Evolutionary conservation across 2,797 vertebrate species (phyloP).

Genomic region (Gymnothorax reevesii): DNA sequence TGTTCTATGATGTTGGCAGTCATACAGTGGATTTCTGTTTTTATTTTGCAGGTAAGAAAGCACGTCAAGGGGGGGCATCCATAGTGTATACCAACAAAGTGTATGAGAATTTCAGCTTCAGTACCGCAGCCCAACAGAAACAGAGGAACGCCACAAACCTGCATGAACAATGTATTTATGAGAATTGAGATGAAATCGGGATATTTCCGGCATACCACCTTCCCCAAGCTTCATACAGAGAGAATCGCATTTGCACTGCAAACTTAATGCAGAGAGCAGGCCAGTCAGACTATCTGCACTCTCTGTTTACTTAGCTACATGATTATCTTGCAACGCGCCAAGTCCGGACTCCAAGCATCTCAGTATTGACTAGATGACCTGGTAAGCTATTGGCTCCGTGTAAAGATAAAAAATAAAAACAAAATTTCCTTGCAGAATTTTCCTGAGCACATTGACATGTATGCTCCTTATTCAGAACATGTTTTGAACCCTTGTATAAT

Average conservation of each 20-base stretch:
- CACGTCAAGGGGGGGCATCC: neutral
- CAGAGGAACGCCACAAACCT: neutral
- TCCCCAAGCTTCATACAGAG: neutral
- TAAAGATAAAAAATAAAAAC: too few species aligned
- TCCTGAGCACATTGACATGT: too few species aligned
- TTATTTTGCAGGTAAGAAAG: neutral
- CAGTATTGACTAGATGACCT: too few species aligned
- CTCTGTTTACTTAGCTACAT: too few species aligned
- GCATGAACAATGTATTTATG: neutral
- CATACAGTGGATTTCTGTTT: neutral
- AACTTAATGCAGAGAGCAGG: too few species aligned
- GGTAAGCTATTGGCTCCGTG: too few species aligned
- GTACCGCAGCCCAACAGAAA: neutral
- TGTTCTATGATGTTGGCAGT: neutral
- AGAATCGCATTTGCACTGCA: neutral
- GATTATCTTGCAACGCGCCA: too few species aligned
- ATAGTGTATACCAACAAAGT: slow-evolving; percentile 8
- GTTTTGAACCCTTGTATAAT: too few species aligned
- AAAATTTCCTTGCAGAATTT: too few species aligned
- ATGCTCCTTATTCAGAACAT: too few species aligned
- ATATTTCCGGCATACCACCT: neutral
- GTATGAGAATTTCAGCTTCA: neutral
- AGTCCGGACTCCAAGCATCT: too few species aligned
- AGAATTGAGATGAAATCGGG: neutral
- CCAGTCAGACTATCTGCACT: too few species aligned